Conservation (phyloP, 2,113 vertebrate genomes). For the Antennarius striatus region DNA sequence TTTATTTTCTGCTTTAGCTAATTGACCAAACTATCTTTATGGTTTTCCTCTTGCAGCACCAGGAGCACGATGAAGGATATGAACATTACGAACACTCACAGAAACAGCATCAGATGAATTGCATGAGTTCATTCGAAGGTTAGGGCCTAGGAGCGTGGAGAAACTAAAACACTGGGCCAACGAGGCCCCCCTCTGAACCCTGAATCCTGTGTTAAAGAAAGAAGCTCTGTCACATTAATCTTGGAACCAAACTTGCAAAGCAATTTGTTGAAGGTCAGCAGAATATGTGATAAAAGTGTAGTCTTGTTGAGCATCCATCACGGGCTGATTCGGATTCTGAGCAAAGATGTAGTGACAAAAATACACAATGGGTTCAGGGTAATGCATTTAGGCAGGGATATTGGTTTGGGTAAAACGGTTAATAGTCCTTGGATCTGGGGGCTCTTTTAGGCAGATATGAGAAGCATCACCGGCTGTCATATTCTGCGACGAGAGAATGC, state of each 20-base stretch:
- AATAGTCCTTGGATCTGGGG: slow-evolving; percentile 82
- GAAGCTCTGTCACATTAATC: slow-evolving; percentile 69
- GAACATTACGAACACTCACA: slow-evolving; percentile 36
- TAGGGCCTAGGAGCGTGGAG: slow-evolving; percentile 63
- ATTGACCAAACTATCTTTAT: slow-evolving; percentile 78
- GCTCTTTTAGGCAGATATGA: slow-evolving; percentile 83
- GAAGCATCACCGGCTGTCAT: slow-evolving; percentile 84
- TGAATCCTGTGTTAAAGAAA: slow-evolving; percentile 64
- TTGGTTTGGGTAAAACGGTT: slow-evolving; percentile 86
- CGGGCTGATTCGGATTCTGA: slow-evolving; percentile 75
- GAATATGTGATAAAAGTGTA: slow-evolving; percentile 80
- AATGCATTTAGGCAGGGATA: slow-evolving; percentile 88
- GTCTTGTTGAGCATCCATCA: slow-evolving; percentile 81
- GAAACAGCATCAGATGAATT: slow-evolving; percentile 69
- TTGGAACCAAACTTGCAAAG: slow-evolving; percentile 73
- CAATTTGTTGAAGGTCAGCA: slow-evolving; percentile 81
- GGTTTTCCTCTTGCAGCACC: slow-evolving; percentile 62
- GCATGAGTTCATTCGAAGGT: slow-evolving; percentile 78
- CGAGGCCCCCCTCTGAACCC: slow-evolving; percentile 32
- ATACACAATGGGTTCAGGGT: slow-evolving; percentile 80
- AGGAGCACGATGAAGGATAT: slow-evolving; percentile 37
- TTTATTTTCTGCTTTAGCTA: slow-evolving; percentile 80
- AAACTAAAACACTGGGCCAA: slow-evolving; percentile 64
- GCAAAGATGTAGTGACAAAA: slow-evolving; percentile 78
- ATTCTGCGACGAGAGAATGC: slow-evolving; percentile 88